phyloP scores from a whole-genome alignment of 2,113 vertebrate species.

The Dasyornis broadbenti region DNA sequence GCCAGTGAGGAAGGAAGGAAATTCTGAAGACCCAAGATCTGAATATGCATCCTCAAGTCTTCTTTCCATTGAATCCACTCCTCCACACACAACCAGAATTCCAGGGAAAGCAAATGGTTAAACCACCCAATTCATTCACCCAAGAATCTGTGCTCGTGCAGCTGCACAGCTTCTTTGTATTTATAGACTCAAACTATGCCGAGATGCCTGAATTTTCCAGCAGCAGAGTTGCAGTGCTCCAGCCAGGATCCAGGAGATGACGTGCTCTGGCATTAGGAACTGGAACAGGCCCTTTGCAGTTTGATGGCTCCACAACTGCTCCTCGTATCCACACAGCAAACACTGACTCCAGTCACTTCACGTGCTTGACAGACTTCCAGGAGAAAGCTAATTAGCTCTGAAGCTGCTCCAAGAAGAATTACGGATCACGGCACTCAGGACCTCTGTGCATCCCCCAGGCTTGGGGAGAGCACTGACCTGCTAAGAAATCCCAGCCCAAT shows the following conservation, averaged over 20 bases:
- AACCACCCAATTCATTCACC: background rate
- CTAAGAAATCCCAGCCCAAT: background rate
- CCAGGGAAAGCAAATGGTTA: background rate
- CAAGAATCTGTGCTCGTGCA: rapidly evolving
- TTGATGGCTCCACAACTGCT: background rate
- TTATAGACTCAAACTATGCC: background rate
- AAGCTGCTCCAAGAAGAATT: background rate
- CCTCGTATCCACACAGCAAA: background rate
- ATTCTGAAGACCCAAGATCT: background rate
- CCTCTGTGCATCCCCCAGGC: background rate
- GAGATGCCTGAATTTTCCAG: background rate
- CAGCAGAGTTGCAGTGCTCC: background rate
- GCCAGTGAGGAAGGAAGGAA: background rate
- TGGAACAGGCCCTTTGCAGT: background rate
- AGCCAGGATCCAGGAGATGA: background rate
- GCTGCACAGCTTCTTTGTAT: background rate
- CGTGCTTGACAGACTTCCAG: background rate
- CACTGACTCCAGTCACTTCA: background rate
- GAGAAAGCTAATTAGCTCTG: background rate
- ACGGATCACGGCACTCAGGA: background rate
- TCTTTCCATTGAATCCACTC: background rate
- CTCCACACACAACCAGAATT: background rate
- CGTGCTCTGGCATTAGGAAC: background rate
- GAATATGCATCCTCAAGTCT: background rate
- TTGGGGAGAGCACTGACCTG: background rate